phyloP scores from a whole-genome alignment of 2,888 invertebrate genomes.

The Axea sp. region DNA sequence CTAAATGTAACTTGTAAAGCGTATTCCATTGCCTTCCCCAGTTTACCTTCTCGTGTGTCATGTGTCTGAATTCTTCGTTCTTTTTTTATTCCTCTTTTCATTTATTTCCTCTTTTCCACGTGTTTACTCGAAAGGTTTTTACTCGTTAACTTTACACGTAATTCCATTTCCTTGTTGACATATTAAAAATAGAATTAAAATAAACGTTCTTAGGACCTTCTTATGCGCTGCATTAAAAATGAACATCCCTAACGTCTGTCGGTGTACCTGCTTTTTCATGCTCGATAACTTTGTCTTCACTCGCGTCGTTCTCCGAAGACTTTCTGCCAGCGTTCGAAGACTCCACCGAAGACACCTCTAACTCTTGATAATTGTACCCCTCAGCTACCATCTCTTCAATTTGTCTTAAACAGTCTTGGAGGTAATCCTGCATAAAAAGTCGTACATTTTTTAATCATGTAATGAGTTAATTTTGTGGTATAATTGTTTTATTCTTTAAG shows the following conservation, averaged over 20 bases:
- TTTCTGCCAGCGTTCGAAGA: constrained; percentile 65
- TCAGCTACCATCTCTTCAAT: constrained; percentile 88
- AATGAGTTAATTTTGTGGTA: no score
- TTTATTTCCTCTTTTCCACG: no score
- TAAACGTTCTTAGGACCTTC: not conserved
- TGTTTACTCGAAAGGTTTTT: no score
- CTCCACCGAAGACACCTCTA: constrained; percentile 78
- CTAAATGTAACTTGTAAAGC: constrained; percentile 81
- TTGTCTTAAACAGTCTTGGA: constrained; percentile 88
- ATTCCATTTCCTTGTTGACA: not conserved
- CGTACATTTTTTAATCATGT: no score
- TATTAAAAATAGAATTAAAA: constrained; percentile 1
- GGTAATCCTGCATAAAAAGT: constrained; percentile 85
- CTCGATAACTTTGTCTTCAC: constrained; percentile 80
- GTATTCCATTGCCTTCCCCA: constrained; percentile 87
- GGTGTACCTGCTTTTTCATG: constrained; percentile 88
- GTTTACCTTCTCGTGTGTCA: constrained; percentile 73
- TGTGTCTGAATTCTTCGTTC: constrained; percentile 10
- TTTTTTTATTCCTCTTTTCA: not conserved
- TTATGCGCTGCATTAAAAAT: constrained; percentile 82
- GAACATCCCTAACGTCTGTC: constrained; percentile 91
- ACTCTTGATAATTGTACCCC: constrained; percentile 66
- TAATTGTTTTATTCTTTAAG: no score
- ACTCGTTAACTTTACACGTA: not conserved
- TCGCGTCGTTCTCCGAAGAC: constrained; percentile 76